A percentile compares a stretch with the other conserved stretches of the same genome.
Conservation (phyloP, 2,113 vertebrate genomes). For the human region DNA sequence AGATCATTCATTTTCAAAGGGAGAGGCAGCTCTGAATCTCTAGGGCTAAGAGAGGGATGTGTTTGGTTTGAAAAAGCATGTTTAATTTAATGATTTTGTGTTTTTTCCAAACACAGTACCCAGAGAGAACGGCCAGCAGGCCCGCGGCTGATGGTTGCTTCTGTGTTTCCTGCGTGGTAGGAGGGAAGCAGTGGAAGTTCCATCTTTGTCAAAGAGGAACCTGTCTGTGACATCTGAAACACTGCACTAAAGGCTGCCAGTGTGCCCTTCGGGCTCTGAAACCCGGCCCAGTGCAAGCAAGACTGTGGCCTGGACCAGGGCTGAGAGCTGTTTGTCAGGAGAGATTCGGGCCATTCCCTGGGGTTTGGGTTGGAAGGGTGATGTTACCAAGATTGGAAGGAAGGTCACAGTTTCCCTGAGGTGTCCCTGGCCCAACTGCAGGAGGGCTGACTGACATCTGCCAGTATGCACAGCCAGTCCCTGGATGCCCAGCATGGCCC, state of each 20-base stretch:
- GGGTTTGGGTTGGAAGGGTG: no score
- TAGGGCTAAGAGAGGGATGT: not conserved
- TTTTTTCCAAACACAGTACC: not conserved
- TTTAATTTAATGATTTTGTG: not conserved
- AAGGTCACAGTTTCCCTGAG: no score
- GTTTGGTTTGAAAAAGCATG: not conserved
- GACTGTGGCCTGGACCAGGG: not conserved
- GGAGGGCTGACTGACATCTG: no score
- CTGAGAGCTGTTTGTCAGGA: no score
- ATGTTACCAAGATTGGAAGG: no score
- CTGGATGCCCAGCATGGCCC: no score
- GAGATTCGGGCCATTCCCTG: no score
- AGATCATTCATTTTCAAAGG: not conserved
- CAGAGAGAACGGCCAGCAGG: not conserved
- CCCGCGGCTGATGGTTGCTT: not conserved
- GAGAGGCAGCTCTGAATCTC: not conserved
- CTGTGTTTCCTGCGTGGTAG: not conserved
- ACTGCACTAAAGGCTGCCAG: rapidly evolving
- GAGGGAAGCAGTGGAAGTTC: not conserved
- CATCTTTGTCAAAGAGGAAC: not conserved
- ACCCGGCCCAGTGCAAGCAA: not conserved
- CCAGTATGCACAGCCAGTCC: no score
- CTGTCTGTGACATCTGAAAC: not conserved
- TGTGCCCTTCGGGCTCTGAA: not conserved
- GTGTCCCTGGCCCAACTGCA: no score